Evolutionary conservation across 2,888 invertebrate species (phyloP), one percentile per base, ranked within the genome.

Genomic region (Pyrocoelia pectoralis): DNA sequence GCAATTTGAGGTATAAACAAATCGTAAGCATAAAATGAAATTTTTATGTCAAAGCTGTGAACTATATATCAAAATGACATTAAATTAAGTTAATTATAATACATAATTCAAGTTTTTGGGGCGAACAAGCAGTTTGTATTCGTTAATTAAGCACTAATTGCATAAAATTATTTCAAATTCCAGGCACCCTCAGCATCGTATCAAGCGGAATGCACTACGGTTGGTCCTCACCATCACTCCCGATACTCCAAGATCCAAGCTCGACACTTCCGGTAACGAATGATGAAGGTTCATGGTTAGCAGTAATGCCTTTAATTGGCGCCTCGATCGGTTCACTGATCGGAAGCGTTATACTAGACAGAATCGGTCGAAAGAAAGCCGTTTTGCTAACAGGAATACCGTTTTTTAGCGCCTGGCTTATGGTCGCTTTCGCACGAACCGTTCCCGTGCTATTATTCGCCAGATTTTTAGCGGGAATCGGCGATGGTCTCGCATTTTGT

Each of bases 311-410:
- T 78, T 84, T 88, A 66, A 80, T 89, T 49, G 89, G 88, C 69
- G 87, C 87, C 0, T 84, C 87, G 17, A 78, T 87, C 41, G 89
- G 89, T 29, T 87, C 87, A 6, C 76, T 88, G 2, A 81, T 86
- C 13, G 85, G 88, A 12, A 89, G 88, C 19, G 84, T 87, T 73
- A 79, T 87, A 63, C 87, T 89, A 56, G 88, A 90, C 76, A 81
- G 83, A 65, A 83, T 88, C 63, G 90, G 90, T n/a, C 83, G 90
- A n/a, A 89, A 89, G 75, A 84, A 83, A 10, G 86, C 87, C n/a
- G 81, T 89, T 1, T 81, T 89, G 10, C 76, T 86, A 33, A 84
- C 87, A 10, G 86, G 87, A 0, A 72, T 88, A 5, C 88, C 89
- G 0, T 85, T 88, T 72, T 85, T 87, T 67, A 53, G 86, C 38